Base-by-base conservation (phyloP, 2,113 vertebrate species). In the Columbina picui region DNA sequence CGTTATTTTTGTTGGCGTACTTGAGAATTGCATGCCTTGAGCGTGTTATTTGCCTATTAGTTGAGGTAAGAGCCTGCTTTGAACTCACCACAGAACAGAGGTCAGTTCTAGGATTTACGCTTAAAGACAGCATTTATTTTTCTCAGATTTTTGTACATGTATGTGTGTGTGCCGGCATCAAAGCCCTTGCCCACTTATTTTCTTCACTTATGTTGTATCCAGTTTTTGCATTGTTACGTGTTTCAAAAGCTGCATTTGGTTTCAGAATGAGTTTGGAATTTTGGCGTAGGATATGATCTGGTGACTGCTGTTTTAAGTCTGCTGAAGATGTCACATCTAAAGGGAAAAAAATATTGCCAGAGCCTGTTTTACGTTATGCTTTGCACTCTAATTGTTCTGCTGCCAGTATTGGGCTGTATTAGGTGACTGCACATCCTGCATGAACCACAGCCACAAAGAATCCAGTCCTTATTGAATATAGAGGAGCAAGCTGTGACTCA, bases 401-500 rank as follows among this genome's bases (percentile, higher is more conserved):
- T 81, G 68, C 83, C 83, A 89, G 76, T 88, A 90, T 56, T 3
- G 7, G 55, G 23, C 56, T 86, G 30, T 75, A 39, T 88, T 88
- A 84, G 68, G 67, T 77, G 90, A 70, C 82, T 84, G 50, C 47
- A 86, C 16, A 61, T 94, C 55, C 63, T 86, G 32, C 45, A 41
- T 34, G 41, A 91, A 67, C 65, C 30, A 32, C 18, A 88, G 43
- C 38, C 53, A 87, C 78, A 69, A 79, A 80, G 77, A 90, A 68
- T 29, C 23, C 70, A 25, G 39, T 70, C 45, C 53, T 95, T 93
- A 96, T 75, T 86, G 68, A 91, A 86, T 90, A 65, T 63, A 86
- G 79, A 78, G 52, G 70, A 93, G 75, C 82, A 96, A 95, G 71
- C 86, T 92, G 86, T 94, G 89, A 75, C 65, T 84, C 39, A 77